Evolutionary conservation across 2,113 vertebrate genomes (phyloP), one percentile per base, ranked within the genome.

Genomic region (Hippocampus zosterae): DNA sequence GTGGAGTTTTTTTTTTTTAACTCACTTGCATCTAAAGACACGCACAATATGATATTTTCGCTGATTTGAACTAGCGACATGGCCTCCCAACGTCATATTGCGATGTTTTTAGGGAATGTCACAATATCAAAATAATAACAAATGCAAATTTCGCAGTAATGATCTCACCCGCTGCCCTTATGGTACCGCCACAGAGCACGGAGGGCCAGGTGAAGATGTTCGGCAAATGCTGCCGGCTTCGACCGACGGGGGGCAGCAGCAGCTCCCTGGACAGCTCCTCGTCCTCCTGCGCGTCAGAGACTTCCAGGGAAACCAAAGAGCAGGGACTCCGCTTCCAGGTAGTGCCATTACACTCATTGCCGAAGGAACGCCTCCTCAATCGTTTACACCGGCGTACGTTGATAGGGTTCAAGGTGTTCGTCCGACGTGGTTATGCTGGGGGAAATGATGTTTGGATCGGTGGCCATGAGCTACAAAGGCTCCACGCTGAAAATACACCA

Each of bases 361-460:
- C 50, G 59, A 15, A 48, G 19, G 3, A 7, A 29, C 10, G 4
- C 52, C 21, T 23, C 52, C 3, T 9, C 52, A 55, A 9, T 55
- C 52, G 15, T 37, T 65, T 5, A 19, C 21, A 13, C 23, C 23
- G 48, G 46, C 44, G 42, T 7, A n/a, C 16, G 27, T 40, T 11
- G 25, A 2, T 80, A 98, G 96, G 91, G 92, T 60, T 94, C 95
- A 40, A 93, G 92, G 55, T 95, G 95, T 76, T 95, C 96, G 12
- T 97, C 97, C 3, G 97, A 99, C 84, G 95, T 95, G 79, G 96
- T 93, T 77, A 99, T 99, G 97, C 93, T 99, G 74, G 97, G 96
- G 67, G 97, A 99, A 85, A 99, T 99, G 97, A 99, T 99, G 97
- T 99, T 99, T 88, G 97, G 97, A 65, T 98, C 97, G 16, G 97